Base-by-base conservation (phyloP, 1,140 invertebrate genomes). In the Drosophila punjabiensis region DNA sequence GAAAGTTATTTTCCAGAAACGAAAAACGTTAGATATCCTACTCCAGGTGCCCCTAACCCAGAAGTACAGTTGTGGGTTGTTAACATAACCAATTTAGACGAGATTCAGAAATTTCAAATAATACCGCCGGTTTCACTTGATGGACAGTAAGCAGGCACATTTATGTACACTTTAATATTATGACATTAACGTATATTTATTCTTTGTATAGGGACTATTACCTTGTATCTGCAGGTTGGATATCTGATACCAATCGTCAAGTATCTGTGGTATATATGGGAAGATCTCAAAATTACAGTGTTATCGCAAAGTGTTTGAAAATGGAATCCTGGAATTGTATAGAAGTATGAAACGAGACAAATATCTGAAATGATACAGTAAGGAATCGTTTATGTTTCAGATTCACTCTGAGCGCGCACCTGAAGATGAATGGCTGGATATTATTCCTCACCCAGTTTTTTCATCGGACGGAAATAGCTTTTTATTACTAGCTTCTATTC, bases 221-320 rank as follows among this genome's bases (percentile, higher is more conserved):
- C 94, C 94, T 99, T 84, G 98, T 97, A 91, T 97, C 97, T 64
- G 97, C 98, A 20, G 95, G 96, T 60, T 99, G 98, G 98, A 95
- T 97, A 58, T 96, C 96, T 76, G 76, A 83, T 63, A 93, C 94
- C 56, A 96, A 96, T 88, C 94, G 94, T 61, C 95, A 97, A 87
- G 94, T 98, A 52, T 95, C 97, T 18, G 96, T 98, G 7, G 96
- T 97, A 24, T 99, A 97, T 97, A 96, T 98, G 95, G 98, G 97
- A 83, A 95, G 98, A 77, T 96, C 96, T 39, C 98, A 99, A 94
- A 99, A 98, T 93, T 94, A 96, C 41, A 97, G 96, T 77, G 94
- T 97, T 47, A 95, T 97, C 56, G 97, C 97, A 45, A 95, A 96
- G 35, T 99, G 98, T 92, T 95, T 95, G 16, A 94, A 95, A 8